Evolutionary conservation across 2,797 vertebrate genomes (phyloP).

Genomic region (Paratrypauchen microcephalus): DNA sequence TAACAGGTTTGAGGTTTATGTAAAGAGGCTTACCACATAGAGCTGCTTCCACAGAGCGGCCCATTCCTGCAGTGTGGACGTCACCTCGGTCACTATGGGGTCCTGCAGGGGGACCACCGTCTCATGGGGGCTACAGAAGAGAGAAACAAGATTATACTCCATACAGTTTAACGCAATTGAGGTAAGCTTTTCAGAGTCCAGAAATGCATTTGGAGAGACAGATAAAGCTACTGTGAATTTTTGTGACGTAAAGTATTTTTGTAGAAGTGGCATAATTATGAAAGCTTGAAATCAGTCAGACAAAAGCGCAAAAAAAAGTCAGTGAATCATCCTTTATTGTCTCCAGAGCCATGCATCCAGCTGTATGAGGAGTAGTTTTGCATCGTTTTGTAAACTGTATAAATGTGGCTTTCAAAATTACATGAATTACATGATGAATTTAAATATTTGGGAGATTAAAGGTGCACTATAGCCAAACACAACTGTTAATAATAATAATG

Average conservation of each 20-base stretch:
- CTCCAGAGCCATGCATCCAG: background rate
- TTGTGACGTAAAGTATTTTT: background rate
- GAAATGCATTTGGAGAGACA: background rate
- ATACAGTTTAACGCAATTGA: background rate
- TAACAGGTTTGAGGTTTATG: background rate
- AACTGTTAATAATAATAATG: too few relatives aligned
- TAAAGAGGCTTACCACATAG: constrained; percentile 86
- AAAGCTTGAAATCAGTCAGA: background rate
- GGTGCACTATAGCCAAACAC: too few relatives aligned
- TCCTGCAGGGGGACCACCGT: constrained; percentile 90
- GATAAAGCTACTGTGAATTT: background rate
- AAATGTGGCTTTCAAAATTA: background rate
- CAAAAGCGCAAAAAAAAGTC: too few relatives aligned
- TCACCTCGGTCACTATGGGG: constrained; percentile 90
- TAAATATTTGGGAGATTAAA: background rate
- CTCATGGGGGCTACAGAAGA: constrained; percentile 74
- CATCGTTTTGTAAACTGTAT: background rate
- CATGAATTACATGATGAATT: background rate
- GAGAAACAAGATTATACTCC: constrained; percentile 1
- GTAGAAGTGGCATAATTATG: background rate
- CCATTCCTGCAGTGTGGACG: constrained; percentile 93
- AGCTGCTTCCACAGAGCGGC: constrained; percentile 93
- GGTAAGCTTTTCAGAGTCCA: background rate
- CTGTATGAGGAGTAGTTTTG: background rate
- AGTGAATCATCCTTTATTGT: background rate